Evolutionary conservation across 2,888 invertebrate genomes (phyloP), one percentile per base, ranked within the genome.

Genomic region (Ophion ventricosus): DNA sequence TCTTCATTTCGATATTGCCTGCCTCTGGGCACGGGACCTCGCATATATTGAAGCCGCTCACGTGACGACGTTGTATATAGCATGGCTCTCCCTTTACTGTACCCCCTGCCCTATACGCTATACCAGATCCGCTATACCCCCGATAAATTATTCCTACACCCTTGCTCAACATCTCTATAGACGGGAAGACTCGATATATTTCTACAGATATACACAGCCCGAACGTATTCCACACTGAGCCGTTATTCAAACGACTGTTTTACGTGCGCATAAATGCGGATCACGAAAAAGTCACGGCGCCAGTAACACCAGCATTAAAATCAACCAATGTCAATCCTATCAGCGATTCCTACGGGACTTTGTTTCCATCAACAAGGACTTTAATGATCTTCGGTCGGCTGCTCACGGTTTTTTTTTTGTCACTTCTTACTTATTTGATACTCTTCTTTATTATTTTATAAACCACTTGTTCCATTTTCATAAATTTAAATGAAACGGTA

Each of bases 1-100:
- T 84, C 84, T 78, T 84, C 84, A 70, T 81, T 81, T 84, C 63
- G 74, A 84, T 81, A 78, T 78, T 78, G 74, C 77, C 63, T 77
- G 69, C 74, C 81, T 59, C 81, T 64, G 77, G 64, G 64, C 77
- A 43, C 72, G n/a, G 59, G 59, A 73, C 57, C 64, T 84, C 74
- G 81, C n/a, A n/a, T 84, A 84, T 78, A 81, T 84, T 77, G 74
- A 73, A 69, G 29, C 40, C 29, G 35, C 73, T 82, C 64, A 54
- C 77, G 77, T 73, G 67, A 77, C 57, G 73, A 74, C 57, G 73
- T 74, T 61, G 56, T 26, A 57, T 67, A 67, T 54, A 72, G 29
- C 54, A 20, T 66, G 1, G 1, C 20, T 7, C 43, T 66, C n/a
- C n/a, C 43, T 56, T 40, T 20, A 25, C 66, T 57, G 56, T 29